A percentile compares a stretch with the other conserved stretches of the same genome.
phyloP scores from a whole-genome alignment of 2,113 vertebrate species.

The Catharus bicknelli region DNA sequence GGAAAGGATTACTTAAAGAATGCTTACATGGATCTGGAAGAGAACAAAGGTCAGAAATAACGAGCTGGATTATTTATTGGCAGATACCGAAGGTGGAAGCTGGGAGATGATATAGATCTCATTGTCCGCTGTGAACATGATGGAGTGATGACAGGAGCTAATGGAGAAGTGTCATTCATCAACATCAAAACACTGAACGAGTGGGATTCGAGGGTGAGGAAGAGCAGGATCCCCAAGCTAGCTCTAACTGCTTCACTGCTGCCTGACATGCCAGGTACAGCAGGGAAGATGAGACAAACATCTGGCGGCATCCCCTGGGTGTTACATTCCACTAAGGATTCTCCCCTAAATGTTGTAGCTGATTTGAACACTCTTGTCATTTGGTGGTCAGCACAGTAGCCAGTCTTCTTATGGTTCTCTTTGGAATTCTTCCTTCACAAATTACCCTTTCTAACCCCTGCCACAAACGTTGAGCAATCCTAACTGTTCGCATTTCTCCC shows the following conservation, averaged over 20 bases:
- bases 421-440: background rate
- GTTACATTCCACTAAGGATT: background rate
- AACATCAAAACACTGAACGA: constrained; percentile 98
- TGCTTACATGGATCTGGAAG: background rate
- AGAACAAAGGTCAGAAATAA: background rate
- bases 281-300: background rate
- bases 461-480: background rate
- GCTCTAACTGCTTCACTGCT: constrained; percentile 42
- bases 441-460: background rate
- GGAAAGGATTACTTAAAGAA: background rate
- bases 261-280: constrained; percentile 27
- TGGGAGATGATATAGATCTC: constrained; percentile 96
- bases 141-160: constrained; percentile 96
- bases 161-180: constrained; percentile 96
- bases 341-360: background rate
- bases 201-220: constrained; percentile 95
- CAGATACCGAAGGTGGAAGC: constrained; percentile 97
- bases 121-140: constrained; percentile 97
- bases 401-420: background rate
- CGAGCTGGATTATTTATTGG: background rate
- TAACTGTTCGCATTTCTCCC: background rate
- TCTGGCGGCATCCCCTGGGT: accelerated
- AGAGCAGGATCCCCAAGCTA: constrained; percentile 8
- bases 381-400: background rate
- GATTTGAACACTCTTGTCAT: background rate